Evolutionary conservation across 2,888 invertebrate genomes (phyloP).

Genomic region (Thecocarcelia acutangulata): DNA sequence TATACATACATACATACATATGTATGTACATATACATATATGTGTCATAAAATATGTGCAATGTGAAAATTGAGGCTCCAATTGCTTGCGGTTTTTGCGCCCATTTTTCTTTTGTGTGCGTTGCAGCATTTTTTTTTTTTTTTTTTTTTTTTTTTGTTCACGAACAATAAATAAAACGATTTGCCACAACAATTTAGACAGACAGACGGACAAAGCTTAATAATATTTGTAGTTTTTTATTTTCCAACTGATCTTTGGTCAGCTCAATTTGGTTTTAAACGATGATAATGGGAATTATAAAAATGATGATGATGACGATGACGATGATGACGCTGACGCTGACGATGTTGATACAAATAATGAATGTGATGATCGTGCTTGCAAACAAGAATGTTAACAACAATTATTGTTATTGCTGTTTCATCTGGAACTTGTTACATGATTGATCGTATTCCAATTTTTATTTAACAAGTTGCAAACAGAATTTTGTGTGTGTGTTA

Average conservation of each 20-base stretch:
- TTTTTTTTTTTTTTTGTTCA: not conserved
- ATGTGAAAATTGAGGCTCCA: constrained; percentile 39
- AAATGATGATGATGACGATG: constrained; percentile 12
- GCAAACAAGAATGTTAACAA: constrained; percentile 52
- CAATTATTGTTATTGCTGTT: constrained; percentile 30
- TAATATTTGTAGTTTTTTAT: constrained; percentile 15
- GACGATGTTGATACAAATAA: constrained; percentile 6
- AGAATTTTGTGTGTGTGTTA: no score
- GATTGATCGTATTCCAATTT: constrained; percentile 58
- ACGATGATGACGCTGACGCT: not conserved
- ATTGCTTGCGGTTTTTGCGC: constrained; percentile 12
- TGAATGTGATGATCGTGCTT: constrained; percentile 2
- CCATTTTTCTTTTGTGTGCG: not conserved
- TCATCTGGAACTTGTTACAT: constrained; percentile 18
- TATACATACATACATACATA: no score
- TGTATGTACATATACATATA: not conserved
- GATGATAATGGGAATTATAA: constrained; percentile 24
- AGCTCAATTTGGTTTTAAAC: constrained; percentile 15
- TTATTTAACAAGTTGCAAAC: constrained; percentile 34
- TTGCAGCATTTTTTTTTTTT: not conserved
- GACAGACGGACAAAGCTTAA: not conserved
- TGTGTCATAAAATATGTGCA: constrained; percentile 1
- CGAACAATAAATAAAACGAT: constrained; percentile 17
- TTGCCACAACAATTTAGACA: constrained; percentile 30
- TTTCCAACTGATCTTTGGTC: constrained; percentile 24